Percentiles rank a stretch among this genome's conserved stretches.
Evolutionary conservation across 2,113 vertebrate genomes (phyloP).

Genomic region (Geothlypis trichas): DNA sequence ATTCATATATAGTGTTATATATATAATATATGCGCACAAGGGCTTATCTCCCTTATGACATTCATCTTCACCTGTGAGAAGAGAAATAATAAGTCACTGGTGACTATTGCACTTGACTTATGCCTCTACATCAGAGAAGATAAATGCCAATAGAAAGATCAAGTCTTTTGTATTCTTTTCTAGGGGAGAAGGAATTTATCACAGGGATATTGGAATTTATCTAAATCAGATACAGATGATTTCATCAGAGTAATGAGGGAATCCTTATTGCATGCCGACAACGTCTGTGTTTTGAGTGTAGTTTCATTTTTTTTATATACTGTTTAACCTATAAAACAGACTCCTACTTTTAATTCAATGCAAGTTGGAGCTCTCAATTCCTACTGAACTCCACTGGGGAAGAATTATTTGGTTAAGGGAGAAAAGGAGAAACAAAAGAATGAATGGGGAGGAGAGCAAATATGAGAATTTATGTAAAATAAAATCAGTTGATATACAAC

Average conservation of each 20-base stretch:
- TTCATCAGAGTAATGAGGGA: slow-evolving; percentile 41
- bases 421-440: slow-evolving; percentile 18
- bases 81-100: slow-evolving; percentile 59
- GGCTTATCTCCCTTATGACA: slow-evolving; percentile 53
- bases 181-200: slow-evolving; percentile 45
- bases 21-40: slow-evolving; percentile 14
- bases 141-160: slow-evolving; percentile 66
- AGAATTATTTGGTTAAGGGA: not conserved
- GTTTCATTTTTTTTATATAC: slow-evolving; percentile 20
- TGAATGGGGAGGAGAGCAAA: not conserved
- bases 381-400: not conserved
- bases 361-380: not conserved
- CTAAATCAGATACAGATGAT: slow-evolving; percentile 42
- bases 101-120: slow-evolving; percentile 61
- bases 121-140: slow-evolving; percentile 62
- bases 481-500: not conserved
- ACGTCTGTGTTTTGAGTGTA: slow-evolving; percentile 16
- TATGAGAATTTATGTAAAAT: not conserved
- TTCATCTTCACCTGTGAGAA: slow-evolving; percentile 59
- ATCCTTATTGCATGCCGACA: slow-evolving; percentile 8
- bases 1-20: not conserved
- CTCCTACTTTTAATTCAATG: slow-evolving; percentile 25
- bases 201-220: slow-evolving; percentile 47
- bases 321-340: slow-evolving; percentile 2
- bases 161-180: slow-evolving; percentile 53